Evolutionary conservation across 37 sponge, comb jelly and placozoan species (phyloP), one percentile per base, ranked within the genome.

Genomic region (Geodia barretti): DNA sequence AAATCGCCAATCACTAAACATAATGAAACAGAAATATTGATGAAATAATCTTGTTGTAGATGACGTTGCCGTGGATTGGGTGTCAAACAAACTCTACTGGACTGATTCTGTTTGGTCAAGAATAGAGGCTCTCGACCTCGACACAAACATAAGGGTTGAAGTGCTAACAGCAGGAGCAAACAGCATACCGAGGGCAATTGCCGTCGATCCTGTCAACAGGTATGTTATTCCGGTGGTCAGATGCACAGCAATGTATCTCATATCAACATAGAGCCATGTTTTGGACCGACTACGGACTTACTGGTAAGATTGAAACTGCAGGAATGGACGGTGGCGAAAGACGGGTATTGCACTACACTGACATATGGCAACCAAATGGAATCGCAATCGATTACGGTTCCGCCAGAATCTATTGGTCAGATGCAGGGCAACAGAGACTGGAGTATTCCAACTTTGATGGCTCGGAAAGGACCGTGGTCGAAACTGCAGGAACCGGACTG

Each of bases 1-100:
- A 47, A 47, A 14, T 47, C 14, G 14, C 54, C 7, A 47, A 14
- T 14, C 14, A 47, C 14, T 47, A 14, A 47, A 47, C 54, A 47
- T 14, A 47, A 14, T 14, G 11, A 47, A 47, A 47, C 54, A 47
- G 7, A 47, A 47, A n/a, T n/a, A n/a, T n/a, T n/a, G n/a, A n/a
- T n/a, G n/a, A n/a, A n/a, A n/a, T n/a, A n/a, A n/a, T n/a, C n/a
- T n/a, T n/a, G 14, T 14, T 85, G 69, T 84, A 80, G 91, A 69
- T 70, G 94, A 79, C 30, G 68, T 93, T 62, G 91, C 90, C 29
- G 39, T 88, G 74, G 94, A 93, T 61, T 93, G 94, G 94, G 41
- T 89, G 0, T 70, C 62, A 1, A 77, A 65, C 39, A 88, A 86
- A 32, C 76, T 95, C 21, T 95, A 92, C 72, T 95, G 90, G 90